phyloP scores from a whole-genome alignment of 2,797 vertebrate species.

The Platalea minor region DNA sequence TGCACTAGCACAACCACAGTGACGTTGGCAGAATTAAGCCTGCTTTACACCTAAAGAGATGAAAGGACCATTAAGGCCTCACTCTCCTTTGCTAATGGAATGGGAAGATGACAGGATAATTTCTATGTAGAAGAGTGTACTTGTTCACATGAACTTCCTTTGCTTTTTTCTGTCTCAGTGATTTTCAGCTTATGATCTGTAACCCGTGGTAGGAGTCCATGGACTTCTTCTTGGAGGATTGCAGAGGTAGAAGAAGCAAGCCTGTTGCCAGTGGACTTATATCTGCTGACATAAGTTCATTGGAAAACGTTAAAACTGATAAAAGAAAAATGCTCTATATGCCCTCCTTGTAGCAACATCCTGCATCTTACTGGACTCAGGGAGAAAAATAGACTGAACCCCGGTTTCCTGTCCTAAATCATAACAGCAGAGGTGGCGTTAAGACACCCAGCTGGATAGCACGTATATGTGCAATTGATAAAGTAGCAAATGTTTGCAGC shows the following conservation, averaged over 20 bases:
- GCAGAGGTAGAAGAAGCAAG: not conserved
- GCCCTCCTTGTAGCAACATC: not conserved
- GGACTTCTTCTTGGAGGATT: not conserved
- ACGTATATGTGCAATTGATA: not conserved
- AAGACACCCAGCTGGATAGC: not conserved
- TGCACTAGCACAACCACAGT: not conserved
- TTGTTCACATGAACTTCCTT: fast-evolving
- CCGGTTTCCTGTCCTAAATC: not conserved
- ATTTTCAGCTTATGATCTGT: not conserved
- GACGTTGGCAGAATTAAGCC: not conserved
- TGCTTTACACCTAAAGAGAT: not conserved
- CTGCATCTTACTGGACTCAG: no score
- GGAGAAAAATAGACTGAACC: not conserved
- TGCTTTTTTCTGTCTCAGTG: not conserved
- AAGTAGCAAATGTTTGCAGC: not conserved
- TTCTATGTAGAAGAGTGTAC: not conserved
- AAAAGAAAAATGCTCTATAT: not conserved
- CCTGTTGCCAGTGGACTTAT: fast-evolving
- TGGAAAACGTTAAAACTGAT: fast-evolving
- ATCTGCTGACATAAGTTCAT: fast-evolving
- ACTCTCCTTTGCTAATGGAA: not conserved
- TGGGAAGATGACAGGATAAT: not conserved
- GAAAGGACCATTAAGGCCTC: not conserved
- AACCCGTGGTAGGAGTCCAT: fast-evolving
- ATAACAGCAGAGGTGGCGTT: not conserved